Evolutionary conservation across 2,888 invertebrate species (phyloP).

Genomic region (Scaptomyza tumidula): DNA sequence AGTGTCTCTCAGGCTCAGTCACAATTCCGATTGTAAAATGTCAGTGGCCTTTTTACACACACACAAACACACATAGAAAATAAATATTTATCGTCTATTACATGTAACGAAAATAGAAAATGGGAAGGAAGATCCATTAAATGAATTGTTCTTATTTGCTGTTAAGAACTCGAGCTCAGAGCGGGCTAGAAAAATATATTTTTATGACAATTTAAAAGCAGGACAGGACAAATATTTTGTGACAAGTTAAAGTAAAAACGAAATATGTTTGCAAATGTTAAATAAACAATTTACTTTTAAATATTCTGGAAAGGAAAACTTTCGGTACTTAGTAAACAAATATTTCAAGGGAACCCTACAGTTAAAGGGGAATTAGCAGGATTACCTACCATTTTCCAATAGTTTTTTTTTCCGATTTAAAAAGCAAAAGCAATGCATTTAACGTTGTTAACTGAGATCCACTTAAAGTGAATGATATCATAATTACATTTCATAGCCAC

Average conservation of each 20-base stretch:
- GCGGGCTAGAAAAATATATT: background rate
- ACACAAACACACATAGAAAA: slow-evolving; percentile 15
- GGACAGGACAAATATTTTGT: too few species aligned
- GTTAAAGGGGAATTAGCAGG: too few species aligned
- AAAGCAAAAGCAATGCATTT: background rate
- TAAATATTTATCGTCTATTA: slow-evolving; percentile 40
- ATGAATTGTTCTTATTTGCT: slow-evolving; percentile 45
- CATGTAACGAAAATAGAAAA: slow-evolving; percentile 15
- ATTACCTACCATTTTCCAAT: too few species aligned
- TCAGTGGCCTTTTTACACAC: slow-evolving; percentile 51
- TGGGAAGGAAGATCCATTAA: slow-evolving; percentile 33
- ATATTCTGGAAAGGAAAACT: too few species aligned
- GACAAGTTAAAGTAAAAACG: background rate
- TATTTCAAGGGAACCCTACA: too few species aligned
- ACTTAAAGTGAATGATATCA: slow-evolving; percentile 1
- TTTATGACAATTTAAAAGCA: background rate
- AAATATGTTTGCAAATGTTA: background rate
- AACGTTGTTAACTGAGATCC: background rate
- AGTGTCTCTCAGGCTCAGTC: slow-evolving; percentile 62
- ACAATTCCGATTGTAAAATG: slow-evolving; percentile 65
- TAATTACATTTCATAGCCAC: slow-evolving; percentile 12
- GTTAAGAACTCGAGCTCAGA: slow-evolving; percentile 12
- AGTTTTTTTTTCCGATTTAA: background rate
- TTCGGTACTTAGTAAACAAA: too few species aligned
- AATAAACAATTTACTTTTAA: too few species aligned